phyloP scores from a whole-genome alignment of 2,797 vertebrate species.

The Neomorphus geoffroyi region DNA sequence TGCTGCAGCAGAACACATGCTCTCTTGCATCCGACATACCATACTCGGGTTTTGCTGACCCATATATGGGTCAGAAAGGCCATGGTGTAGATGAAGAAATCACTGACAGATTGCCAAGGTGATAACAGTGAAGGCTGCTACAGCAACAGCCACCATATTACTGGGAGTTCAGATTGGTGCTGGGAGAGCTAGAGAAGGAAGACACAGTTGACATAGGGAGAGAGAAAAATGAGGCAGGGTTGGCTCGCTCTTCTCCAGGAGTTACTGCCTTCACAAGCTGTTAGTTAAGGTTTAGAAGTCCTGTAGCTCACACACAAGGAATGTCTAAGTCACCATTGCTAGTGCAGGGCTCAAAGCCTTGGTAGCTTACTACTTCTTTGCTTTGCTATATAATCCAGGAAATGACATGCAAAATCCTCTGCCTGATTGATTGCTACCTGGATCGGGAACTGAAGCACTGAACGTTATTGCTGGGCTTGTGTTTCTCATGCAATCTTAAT shows the following conservation, averaged over 20 bases:
- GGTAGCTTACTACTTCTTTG: not conserved
- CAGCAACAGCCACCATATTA: not conserved
- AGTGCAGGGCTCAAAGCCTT: not conserved
- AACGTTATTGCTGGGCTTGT: not conserved
- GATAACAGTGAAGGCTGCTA: not conserved
- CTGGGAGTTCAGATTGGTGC: not conserved
- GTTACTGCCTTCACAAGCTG: not conserved
- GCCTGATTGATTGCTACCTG: not conserved
- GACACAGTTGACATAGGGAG: not conserved
- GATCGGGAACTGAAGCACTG: not conserved
- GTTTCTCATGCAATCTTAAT: not conserved
- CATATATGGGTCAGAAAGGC: not conserved
- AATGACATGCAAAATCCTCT: not conserved
- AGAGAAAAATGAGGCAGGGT: not conserved
- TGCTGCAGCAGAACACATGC: not conserved
- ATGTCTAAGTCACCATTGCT: not conserved
- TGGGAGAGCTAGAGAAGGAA: not conserved
- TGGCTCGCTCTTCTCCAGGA: not conserved
- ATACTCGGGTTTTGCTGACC: not conserved
- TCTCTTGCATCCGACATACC: not conserved
- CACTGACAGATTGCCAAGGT: not conserved
- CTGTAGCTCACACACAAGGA: not conserved
- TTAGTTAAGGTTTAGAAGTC: not conserved
- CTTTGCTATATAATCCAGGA: not conserved
- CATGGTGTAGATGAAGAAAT: not conserved